Evolutionary conservation across 2,113 vertebrate genomes (phyloP).

Genomic region (Oxyruncus cristatus): DNA sequence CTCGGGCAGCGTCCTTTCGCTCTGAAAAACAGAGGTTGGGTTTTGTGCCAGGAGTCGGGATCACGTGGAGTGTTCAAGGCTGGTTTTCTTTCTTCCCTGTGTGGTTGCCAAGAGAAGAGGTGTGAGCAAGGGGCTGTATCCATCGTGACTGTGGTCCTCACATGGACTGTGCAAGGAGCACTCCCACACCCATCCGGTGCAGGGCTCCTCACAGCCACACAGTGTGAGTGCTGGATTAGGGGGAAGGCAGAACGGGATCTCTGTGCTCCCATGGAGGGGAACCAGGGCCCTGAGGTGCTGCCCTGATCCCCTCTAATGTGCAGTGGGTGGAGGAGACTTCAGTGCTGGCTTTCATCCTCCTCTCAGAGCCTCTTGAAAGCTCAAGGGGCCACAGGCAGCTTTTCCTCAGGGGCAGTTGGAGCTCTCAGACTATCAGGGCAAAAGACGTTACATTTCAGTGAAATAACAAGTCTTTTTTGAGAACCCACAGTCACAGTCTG

Average conservation of each 20-base stretch:
- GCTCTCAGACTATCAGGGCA: not conserved
- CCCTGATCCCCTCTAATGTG: not conserved
- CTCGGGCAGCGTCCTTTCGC: not conserved
- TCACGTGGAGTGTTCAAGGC: not conserved
- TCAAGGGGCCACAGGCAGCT: not conserved
- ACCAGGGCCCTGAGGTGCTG: rapidly evolving
- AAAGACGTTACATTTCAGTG: not conserved
- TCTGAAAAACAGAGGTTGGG: not conserved
- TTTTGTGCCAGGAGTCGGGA: not conserved
- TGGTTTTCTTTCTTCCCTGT: not conserved
- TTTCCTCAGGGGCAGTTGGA: not conserved
- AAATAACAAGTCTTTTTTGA: not conserved
- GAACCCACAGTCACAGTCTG: not conserved
- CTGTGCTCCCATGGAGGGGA: not conserved
- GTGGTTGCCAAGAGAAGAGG: not conserved
- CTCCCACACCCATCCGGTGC: rapidly evolving
- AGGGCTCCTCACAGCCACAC: not conserved
- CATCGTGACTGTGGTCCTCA: rapidly evolving
- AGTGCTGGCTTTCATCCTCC: not conserved
- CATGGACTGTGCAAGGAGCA: rapidly evolving
- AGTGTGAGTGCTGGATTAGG: rapidly evolving
- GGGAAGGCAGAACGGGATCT: not conserved
- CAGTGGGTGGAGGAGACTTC: not conserved
- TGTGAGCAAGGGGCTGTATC: not conserved
- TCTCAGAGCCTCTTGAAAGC: not conserved